These are phyloP conservation scores for Peromyscus leucopus DNA, from an alignment of 2,113 vertebrate species.

Conservation along the genomic window DNA sequence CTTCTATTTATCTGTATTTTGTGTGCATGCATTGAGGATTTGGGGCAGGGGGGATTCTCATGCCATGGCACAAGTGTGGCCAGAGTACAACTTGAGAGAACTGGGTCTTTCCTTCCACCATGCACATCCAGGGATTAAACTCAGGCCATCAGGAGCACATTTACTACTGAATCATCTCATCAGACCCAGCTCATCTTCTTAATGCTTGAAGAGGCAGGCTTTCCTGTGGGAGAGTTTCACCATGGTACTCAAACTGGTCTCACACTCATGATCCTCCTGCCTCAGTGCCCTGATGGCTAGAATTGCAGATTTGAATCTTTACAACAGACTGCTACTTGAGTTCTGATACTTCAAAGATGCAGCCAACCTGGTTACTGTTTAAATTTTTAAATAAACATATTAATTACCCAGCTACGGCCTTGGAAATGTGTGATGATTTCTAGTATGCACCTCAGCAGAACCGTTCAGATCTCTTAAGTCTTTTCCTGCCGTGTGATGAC, in stretches of 20 bases:
- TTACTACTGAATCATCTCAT: no score
- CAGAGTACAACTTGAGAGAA: no score
- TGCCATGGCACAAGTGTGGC: background rate
- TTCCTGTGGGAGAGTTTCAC: background rate
- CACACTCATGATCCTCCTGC: background rate
- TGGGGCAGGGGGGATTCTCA: background rate
- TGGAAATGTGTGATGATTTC: background rate
- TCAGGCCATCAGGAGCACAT: background rate
- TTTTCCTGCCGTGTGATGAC: background rate
- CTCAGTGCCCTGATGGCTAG: background rate
- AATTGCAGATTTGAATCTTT: background rate
- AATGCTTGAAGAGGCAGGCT: background rate
- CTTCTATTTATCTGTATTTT: background rate
- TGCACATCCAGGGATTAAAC: no score
- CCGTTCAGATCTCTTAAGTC: background rate
- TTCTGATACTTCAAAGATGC: background rate
- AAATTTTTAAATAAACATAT: background rate
- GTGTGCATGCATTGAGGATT: no score
- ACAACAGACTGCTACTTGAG: background rate
- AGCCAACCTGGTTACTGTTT: background rate
- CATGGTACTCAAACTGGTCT: background rate
- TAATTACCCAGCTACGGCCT: background rate
- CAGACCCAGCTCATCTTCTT: background rate
- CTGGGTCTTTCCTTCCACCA: background rate
- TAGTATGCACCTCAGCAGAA: background rate